phyloP scores from a whole-genome alignment of 2,113 vertebrate genomes.

The Gymnorhina tibicen region DNA sequence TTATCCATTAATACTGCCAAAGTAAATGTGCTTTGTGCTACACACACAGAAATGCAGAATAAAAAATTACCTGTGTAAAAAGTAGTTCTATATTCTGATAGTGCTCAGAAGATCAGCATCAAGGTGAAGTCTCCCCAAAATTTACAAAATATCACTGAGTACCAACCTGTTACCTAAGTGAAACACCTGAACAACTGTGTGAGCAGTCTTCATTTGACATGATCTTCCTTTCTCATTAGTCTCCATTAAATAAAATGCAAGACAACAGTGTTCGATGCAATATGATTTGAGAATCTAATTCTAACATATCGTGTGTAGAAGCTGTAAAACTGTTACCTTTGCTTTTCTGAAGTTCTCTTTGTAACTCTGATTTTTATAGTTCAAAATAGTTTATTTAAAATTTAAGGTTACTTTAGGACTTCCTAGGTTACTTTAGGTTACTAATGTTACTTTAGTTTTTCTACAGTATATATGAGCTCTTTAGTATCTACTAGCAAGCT shows the following conservation, averaged over 20 bases:
- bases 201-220: not conserved
- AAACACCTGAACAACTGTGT: not conserved
- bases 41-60: not conserved
- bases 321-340: not conserved
- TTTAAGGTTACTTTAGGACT: not conserved
- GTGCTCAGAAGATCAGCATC: not conserved
- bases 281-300: not conserved
- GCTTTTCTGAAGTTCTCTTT: not conserved
- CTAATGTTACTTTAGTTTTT: not conserved
- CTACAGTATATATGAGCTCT: not conserved
- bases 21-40: not conserved
- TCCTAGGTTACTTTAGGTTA: not conserved
- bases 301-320: not conserved
- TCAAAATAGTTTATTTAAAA: not conserved
- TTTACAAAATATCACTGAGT: not conserved
- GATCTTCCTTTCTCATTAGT: not conserved
- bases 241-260: not conserved
- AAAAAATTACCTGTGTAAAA: not conserved
- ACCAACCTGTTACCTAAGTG: not conserved
- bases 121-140: not conserved
- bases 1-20: not conserved
- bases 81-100: not conserved
- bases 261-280: rapidly evolving
- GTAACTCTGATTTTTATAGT: not conserved
- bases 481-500: not conserved